Base-by-base conservation (phyloP, 30 jellyfish, hydroid and myxozoan species). In the Cassiopea andromeda region DNA sequence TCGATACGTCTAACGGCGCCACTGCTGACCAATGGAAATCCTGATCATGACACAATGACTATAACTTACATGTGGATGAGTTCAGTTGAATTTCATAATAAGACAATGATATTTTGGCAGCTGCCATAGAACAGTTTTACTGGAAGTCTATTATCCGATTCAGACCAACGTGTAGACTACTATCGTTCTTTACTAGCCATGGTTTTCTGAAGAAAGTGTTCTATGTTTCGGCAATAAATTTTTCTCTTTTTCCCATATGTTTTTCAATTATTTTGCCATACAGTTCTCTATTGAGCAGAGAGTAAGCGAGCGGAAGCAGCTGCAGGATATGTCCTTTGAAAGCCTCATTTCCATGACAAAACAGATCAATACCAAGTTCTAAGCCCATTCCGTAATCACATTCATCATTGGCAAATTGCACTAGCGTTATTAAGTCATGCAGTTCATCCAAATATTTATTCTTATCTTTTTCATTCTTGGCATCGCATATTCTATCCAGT, bases 381-480 rank as follows among this genome's bases (percentile, higher is more conserved):
- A 76, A 80, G 69, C 98, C 98, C 98, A 94, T 94, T 60, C 98
- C 98, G 78, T 90, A 94, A 75, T 94, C 98, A 76, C 98, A 94
- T 77, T 94, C 98, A 70, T 94, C 98, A 71, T 94, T 94, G 38
- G 98, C 98, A 73, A 94, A 94, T 70, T 94, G 97, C 46, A 94
- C 94, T 19, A 94, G 48, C 15, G 97, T 94, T 15, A 94, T 83
- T 13, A 90, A 88, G 43, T 94, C 98, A 49, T 90, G 97, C 4
- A 94, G 90, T 60, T 94, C 97, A 71, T 94, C 98, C 27, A 69
- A 86, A 66, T 17, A 76, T 57, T 83, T 73, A 47, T 90, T 72
- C 59, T 89, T 60, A 16, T 77, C 87, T 38, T 64, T 87, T 44
- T 90, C 97, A 59, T 60, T 70, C 48, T 86, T 77, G 0, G 97